Evolutionary conservation across 2,797 vertebrate species (phyloP).

Genomic region (Cetoscarus ocellatus): DNA sequence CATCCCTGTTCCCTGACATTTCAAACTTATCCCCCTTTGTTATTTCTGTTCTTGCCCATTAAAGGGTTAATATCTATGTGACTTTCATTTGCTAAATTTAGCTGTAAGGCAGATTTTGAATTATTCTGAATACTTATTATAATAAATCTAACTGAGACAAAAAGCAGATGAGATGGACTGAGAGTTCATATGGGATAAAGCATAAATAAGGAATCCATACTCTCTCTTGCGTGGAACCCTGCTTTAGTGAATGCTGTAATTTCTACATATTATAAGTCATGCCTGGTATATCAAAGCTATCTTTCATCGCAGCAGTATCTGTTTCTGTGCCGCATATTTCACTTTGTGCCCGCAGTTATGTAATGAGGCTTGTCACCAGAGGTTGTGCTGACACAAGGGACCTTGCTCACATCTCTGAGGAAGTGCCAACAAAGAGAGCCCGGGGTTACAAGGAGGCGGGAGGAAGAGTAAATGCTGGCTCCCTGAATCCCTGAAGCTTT

Average conservation of each 20-base stretch:
- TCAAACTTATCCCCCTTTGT: neutral
- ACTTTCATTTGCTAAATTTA: conserved; percentile 23
- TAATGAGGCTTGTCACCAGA: conserved; percentile 59
- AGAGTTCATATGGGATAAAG: neutral
- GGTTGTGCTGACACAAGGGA: conserved; percentile 55
- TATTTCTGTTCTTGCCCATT: neutral
- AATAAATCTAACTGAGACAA: conserved; percentile 7
- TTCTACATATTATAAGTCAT: conserved; percentile 15
- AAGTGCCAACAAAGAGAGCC: conserved; percentile 56
- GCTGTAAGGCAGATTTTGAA: conserved; percentile 1
- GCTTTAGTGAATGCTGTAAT: conserved; percentile 12
- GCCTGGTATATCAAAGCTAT: conserved; percentile 35
- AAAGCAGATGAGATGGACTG: conserved; percentile 3
- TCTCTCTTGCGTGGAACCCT: neutral
- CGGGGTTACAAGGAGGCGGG: conserved; percentile 47
- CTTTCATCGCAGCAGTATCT: conserved; percentile 24
- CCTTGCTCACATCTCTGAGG: conserved; percentile 46
- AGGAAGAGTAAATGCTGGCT: conserved; percentile 44
- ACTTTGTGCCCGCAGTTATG: conserved; percentile 59
- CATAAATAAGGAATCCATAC: conserved; percentile 19
- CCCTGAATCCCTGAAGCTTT: conserved; percentile 48
- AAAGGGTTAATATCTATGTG: conserved; percentile 7
- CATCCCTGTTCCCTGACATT: too few relatives aligned
- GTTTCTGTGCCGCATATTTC: conserved; percentile 56
- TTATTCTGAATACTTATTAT: neutral